Evolutionary conservation across 1,140 invertebrate genomes (phyloP).

Genomic region (Apolygus lucorum): DNA sequence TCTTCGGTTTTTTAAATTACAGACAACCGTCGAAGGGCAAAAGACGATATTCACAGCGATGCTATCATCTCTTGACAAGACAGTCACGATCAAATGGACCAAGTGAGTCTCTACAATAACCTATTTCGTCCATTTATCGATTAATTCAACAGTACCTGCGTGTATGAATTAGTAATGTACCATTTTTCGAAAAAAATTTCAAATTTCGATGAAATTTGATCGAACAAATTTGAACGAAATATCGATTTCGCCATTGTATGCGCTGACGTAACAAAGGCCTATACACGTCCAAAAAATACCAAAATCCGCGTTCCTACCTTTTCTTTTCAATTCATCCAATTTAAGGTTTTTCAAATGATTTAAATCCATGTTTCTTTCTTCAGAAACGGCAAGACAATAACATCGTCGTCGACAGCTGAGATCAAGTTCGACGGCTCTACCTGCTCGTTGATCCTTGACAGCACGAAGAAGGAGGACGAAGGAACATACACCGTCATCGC

Average conservation of each 20-base stretch:
- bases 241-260: too few relatives aligned
- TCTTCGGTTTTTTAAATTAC: conserved; percentile 33
- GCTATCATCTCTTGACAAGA: conserved; percentile 62
- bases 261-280: too few relatives aligned
- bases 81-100: conserved; percentile 75
- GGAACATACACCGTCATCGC: conserved; percentile 72
- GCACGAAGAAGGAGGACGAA: conserved; percentile 56
- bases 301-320: too few relatives aligned
- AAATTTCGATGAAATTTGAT: too few relatives aligned
- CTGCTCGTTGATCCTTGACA: conserved; percentile 62
- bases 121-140: not conserved
- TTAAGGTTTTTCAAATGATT: too few relatives aligned
- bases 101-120: conserved; percentile 48
- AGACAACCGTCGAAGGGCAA: conserved; percentile 65
- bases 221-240: too few relatives aligned
- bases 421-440: conserved; percentile 74
- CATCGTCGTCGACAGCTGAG: conserved; percentile 49
- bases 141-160: too few relatives aligned
- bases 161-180: too few relatives aligned
- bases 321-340: too few relatives aligned
- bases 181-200: too few relatives aligned
- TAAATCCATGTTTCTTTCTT: conserved; percentile 30
- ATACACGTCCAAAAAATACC: too few relatives aligned
- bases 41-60: conserved; percentile 66
- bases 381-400: conserved; percentile 60